A percentile compares a stretch with the other conserved stretches of the same genome.
Evolutionary conservation across 2,113 vertebrate species (phyloP).

Genomic region (Chaetodon trifascialis): DNA sequence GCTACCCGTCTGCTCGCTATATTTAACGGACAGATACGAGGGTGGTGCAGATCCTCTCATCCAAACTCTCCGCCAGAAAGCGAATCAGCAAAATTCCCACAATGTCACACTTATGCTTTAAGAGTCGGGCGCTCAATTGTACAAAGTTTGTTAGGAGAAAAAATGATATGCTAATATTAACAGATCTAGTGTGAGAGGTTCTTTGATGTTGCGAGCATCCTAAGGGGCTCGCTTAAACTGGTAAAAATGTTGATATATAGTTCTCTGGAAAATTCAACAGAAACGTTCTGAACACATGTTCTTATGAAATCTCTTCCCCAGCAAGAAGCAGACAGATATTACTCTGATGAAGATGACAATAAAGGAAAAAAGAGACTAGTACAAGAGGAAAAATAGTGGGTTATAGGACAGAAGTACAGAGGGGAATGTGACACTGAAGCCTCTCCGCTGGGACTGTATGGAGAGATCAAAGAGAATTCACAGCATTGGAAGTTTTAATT

Average conservation of each 20-base stretch:
- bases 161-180: not conserved
- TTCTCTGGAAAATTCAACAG: slow-evolving; percentile 25
- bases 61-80: not conserved
- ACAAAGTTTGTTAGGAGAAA: slow-evolving; percentile 8
- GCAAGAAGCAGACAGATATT: slow-evolving; percentile 4
- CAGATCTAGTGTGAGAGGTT: slow-evolving; percentile 16
- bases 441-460: slow-evolving; percentile 43
- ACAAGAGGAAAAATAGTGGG: slow-evolving; percentile 13
- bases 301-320: not conserved
- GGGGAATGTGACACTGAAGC: slow-evolving; percentile 26
- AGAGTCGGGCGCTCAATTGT: not conserved
- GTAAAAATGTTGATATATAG: not conserved
- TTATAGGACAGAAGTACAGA: slow-evolving; percentile 39
- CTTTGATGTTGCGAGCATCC: slow-evolving; percentile 34
- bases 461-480: slow-evolving; percentile 69
- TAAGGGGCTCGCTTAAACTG: slow-evolving; percentile 16
- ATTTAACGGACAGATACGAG: too few species aligned
- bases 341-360: slow-evolving; percentile 20
- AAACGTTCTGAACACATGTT: slow-evolving; percentile 13
- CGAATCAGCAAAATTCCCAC: slow-evolving; percentile 3
- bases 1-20: too few species aligned
- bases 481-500: slow-evolving; percentile 73
- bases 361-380: slow-evolving; percentile 2
- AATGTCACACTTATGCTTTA: not conserved
- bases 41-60: not conserved